A percentile compares a stretch with the other conserved stretches of the same genome.
Conservation (phyloP, 2,113 vertebrate species). For the Gambusia affinis region DNA sequence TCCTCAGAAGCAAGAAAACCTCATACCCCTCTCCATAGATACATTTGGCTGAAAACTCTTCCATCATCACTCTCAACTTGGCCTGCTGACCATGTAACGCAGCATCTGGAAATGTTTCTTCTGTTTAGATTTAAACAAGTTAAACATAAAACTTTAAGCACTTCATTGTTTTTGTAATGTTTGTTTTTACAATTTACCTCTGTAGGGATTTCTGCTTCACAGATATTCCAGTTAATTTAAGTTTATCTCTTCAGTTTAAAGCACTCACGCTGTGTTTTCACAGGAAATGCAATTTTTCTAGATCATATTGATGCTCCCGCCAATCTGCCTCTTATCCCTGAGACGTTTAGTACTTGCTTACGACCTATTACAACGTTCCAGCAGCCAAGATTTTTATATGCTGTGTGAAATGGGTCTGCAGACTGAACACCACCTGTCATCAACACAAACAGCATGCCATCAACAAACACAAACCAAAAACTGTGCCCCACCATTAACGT, state of each 20-base stretch:
- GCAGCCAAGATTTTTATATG: constrained; percentile 44
- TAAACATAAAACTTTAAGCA: neutral
- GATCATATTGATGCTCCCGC: constrained; percentile 17
- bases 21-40: too few species aligned
- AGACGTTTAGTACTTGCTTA: constrained; percentile 32
- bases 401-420: constrained; percentile 46
- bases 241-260: neutral
- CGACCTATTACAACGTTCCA: constrained; percentile 42
- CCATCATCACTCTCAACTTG: neutral
- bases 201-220: neutral
- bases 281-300: neutral
- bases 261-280: neutral
- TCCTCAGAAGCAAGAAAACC: too few species aligned
- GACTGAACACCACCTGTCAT: constrained; percentile 67
- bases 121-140: neutral
- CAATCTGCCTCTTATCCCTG: constrained; percentile 31
- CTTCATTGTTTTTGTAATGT: neutral
- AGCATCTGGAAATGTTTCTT: neutral
- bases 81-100: neutral
- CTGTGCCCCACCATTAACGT: constrained; percentile 67
- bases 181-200: neutral
- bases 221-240: neutral
- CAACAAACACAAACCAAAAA: constrained; percentile 72
- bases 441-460: constrained; percentile 57
- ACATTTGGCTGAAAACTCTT: too few species aligned